These are phyloP conservation scores for Triops longicaudatus DNA, from an alignment of 1,140 invertebrate genomes.

Conservation along the genomic window DNA sequence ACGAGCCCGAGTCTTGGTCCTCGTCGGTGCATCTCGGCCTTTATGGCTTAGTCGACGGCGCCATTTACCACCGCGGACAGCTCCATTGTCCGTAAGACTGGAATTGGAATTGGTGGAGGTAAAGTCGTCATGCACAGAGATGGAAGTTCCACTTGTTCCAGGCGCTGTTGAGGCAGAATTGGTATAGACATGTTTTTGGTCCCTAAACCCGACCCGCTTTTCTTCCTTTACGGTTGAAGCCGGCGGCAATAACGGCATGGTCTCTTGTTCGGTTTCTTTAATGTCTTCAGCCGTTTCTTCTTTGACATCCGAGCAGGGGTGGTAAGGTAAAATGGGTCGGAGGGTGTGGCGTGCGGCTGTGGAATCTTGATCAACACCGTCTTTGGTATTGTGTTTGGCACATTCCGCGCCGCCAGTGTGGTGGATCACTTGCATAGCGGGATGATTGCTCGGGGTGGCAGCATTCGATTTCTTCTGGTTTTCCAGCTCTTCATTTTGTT, in stretches of 20 bases:
- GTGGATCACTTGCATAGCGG: neutral
- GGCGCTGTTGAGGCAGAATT: neutral
- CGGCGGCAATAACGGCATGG: neutral
- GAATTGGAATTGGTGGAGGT: neutral
- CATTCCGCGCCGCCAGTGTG: neutral
- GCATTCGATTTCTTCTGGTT: constrained; percentile 29
- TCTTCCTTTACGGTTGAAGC: neutral
- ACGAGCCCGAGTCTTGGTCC: neutral
- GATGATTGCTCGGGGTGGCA: neutral
- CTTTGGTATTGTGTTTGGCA: neutral
- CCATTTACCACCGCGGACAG: neutral
- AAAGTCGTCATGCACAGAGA: neutral
- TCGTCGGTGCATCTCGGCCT: neutral
- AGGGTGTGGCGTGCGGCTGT: neutral
- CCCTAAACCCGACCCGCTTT: neutral
- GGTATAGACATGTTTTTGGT: neutral
- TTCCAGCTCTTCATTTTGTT: constrained; percentile 65
- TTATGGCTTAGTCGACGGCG: neutral
- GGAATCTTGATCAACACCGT: neutral
- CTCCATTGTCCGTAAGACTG: neutral
- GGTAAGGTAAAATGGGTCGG: neutral
- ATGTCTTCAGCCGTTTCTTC: constrained; percentile 14
- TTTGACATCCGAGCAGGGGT: neutral
- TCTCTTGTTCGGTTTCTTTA: neutral
- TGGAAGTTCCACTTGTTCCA: neutral